Conservation (phyloP, 2,113 vertebrate genomes). For the Naja naja region DNA sequence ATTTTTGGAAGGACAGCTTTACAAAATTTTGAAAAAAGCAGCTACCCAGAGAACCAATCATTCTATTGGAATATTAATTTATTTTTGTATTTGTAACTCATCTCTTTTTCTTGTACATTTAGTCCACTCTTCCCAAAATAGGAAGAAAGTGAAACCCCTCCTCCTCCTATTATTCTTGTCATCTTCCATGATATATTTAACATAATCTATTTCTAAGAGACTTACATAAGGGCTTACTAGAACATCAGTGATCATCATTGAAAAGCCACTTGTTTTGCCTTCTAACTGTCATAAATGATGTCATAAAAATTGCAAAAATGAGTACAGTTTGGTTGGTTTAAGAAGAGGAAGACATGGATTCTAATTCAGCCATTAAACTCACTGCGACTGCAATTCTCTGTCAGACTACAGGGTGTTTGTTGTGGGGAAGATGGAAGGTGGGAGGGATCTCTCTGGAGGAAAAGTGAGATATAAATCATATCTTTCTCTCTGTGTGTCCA, state of each 20-base stretch:
- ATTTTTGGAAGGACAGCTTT: background rate
- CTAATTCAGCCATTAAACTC: background rate
- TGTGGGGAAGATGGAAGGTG: background rate
- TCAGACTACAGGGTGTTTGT: background rate
- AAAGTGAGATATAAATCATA: background rate
- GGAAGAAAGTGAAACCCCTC: background rate
- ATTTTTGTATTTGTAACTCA: background rate
- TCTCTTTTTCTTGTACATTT: background rate
- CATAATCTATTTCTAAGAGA: background rate
- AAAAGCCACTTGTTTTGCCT: slow-evolving; percentile 24
- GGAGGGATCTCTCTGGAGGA: background rate
- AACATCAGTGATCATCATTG: background rate
- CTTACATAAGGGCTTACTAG: background rate
- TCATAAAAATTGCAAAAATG: slow-evolving; percentile 3
- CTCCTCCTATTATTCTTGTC: background rate
- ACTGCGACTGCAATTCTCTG: background rate
- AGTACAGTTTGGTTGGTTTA: background rate
- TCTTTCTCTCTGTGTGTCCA: background rate
- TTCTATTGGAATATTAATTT: background rate
- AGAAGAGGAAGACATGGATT: background rate
- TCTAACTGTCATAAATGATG: background rate
- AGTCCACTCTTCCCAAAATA: background rate
- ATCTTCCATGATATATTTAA: background rate
- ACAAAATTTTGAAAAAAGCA: background rate
- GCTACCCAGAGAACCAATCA: background rate